These are phyloP conservation scores for Rhinopomastus cyanomelas DNA, from an alignment of 2,113 vertebrate genomes.

Conservation along the genomic window DNA sequence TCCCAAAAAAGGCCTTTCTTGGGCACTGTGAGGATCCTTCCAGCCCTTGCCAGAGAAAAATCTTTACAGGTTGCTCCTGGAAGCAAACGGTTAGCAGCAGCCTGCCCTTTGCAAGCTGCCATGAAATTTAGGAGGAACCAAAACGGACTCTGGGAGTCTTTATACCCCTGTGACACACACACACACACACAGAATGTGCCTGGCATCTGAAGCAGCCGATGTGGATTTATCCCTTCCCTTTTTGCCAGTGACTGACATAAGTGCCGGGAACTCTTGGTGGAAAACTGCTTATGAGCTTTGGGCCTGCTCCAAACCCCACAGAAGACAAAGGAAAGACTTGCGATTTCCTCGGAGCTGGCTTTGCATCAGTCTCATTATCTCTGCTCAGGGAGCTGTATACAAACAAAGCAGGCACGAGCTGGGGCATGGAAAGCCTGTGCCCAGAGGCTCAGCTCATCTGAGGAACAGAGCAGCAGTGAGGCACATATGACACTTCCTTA, in stretches of 20 bases:
- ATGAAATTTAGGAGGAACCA: slow-evolving; percentile 4
- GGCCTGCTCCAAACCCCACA: slow-evolving; percentile 52
- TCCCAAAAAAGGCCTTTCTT: not conserved
- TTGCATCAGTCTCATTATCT: slow-evolving; percentile 48
- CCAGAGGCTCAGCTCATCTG: not conserved
- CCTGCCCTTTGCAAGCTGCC: slow-evolving; percentile 42
- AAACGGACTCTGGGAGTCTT: not conserved
- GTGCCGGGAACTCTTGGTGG: slow-evolving; percentile 62
- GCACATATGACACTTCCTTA: not conserved
- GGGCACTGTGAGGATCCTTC: not conserved
- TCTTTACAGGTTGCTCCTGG: not conserved
- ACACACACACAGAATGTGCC: slow-evolving; percentile 31
- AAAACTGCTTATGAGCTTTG: slow-evolving; percentile 69
- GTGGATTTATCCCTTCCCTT: slow-evolving; percentile 68
- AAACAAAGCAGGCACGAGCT: not conserved
- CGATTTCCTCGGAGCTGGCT: slow-evolving; percentile 46
- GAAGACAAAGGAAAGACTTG: slow-evolving; percentile 64
- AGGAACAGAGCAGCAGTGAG: not conserved
- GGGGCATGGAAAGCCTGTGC: not conserved
- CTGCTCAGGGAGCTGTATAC: not conserved
- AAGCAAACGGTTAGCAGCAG: slow-evolving; percentile 19
- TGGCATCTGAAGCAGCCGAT: slow-evolving; percentile 52
- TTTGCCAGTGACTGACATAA: slow-evolving; percentile 70
- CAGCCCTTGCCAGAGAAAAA: slow-evolving; percentile 11
- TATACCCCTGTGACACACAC: slow-evolving; percentile 41